phyloP scores from a whole-genome alignment of 2,888 invertebrate species.

The Ferrisia virgata region DNA sequence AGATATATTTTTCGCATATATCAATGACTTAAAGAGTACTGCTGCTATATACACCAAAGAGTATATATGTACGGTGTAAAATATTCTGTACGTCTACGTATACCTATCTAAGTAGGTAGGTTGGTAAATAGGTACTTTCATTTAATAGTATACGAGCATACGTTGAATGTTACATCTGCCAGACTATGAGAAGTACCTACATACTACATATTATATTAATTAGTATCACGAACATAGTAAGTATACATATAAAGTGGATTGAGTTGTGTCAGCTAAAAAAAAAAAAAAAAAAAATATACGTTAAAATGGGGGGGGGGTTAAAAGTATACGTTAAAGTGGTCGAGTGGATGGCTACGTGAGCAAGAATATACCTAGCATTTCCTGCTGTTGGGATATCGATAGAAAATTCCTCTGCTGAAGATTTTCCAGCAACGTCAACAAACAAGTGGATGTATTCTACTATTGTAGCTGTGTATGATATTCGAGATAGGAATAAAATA shows the following conservation, averaged over 20 bases:
- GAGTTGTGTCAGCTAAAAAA: neutral
- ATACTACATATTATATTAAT: neutral
- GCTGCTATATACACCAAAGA: too few relatives aligned
- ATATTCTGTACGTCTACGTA: too few relatives aligned
- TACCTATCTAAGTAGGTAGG: neutral
- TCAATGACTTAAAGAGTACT: neutral
- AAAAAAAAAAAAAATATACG: neutral
- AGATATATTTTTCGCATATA: neutral
- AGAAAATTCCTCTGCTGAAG: neutral
- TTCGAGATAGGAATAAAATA: neutral
- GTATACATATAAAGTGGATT: neutral
- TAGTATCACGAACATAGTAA: neutral
- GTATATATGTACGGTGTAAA: neutral
- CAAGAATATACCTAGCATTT: neutral
- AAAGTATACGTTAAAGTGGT: too few relatives aligned
- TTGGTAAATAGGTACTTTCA: neutral
- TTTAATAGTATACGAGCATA: neutral
- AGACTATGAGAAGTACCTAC: too few relatives aligned
- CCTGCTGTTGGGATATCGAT: neutral
- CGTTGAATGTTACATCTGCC: neutral
- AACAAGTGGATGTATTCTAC: neutral
- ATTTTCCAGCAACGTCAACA: neutral
- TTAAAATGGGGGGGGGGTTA: too few relatives aligned
- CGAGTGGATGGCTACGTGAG: conserved; percentile 14
- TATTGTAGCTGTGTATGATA: neutral